These are phyloP conservation scores for Latheticus oryzae DNA, from an alignment of 2,888 invertebrate genomes.

Conservation along the genomic window DNA sequence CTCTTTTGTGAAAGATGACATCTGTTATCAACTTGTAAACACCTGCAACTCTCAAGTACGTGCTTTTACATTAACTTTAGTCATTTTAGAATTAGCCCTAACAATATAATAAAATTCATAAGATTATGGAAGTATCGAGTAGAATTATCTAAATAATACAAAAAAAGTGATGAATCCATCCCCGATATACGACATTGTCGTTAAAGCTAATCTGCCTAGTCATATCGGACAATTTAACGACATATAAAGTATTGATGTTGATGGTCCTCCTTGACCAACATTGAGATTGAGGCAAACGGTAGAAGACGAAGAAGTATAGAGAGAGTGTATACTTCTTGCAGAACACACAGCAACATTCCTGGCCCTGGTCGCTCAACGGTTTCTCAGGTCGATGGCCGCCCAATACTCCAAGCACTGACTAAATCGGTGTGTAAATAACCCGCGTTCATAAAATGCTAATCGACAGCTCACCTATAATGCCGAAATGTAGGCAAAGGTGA, in stretches of 20 bases:
- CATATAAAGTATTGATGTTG: conserved; percentile 25
- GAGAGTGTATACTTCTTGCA: conserved; percentile 45
- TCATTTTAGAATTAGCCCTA: too few relatives aligned
- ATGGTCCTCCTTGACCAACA: conserved; percentile 47
- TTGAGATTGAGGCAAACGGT: conserved; percentile 40
- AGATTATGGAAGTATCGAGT: too few relatives aligned
- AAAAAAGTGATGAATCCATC: too few relatives aligned
- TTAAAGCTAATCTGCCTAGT: not conserved
- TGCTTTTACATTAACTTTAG: conserved; percentile 16
- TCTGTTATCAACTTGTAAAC: conserved; percentile 27
- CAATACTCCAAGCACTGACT: conserved; percentile 46
- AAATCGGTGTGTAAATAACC: conserved; percentile 55
- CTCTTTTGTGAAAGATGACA: conserved; percentile 14
- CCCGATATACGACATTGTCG: too few relatives aligned
- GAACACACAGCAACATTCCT: conserved; percentile 45
- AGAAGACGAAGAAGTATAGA: conserved; percentile 21
- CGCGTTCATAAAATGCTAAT: conserved; percentile 58
- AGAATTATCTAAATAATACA: conserved; percentile 6
- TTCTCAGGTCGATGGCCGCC: conserved; percentile 50
- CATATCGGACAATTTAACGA: conserved; percentile 15
- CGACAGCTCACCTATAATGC: conserved; percentile 50
- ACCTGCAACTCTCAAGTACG: conserved; percentile 25
- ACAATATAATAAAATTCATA: too few relatives aligned
- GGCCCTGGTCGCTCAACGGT: conserved; percentile 49
- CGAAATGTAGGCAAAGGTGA: conserved; percentile 55